A percentile compares a stretch with the other conserved stretches of the same genome.
These are phyloP conservation scores for zebrafish (Danio rerio) DNA, from an alignment of 2,113 vertebrate species.

Conservation along the genomic window GRCz12tu NC_133198.1:30779001-30779500, in stretches of 20 bases:
- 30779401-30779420: neutral
- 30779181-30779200: neutral
- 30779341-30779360: neutral
- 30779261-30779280: neutral
- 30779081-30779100: too few relatives aligned
- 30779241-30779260: neutral
- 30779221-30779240: neutral
- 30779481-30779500: neutral
- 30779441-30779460: neutral
- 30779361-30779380: neutral
- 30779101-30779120: neutral
- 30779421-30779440: neutral
- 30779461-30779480: neutral
- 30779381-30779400: neutral
- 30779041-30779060: neutral
- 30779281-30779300: too few relatives aligned
- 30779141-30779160: neutral
- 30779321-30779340: neutral
- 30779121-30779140: neutral
- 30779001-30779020: neutral
- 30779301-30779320: neutral
- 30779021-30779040: too few relatives aligned
- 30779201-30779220: neutral
- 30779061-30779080: neutral
- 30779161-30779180: neutral